Conservation (phyloP, 2,888 invertebrate species). For the Therioaphis trifolii region DNA sequence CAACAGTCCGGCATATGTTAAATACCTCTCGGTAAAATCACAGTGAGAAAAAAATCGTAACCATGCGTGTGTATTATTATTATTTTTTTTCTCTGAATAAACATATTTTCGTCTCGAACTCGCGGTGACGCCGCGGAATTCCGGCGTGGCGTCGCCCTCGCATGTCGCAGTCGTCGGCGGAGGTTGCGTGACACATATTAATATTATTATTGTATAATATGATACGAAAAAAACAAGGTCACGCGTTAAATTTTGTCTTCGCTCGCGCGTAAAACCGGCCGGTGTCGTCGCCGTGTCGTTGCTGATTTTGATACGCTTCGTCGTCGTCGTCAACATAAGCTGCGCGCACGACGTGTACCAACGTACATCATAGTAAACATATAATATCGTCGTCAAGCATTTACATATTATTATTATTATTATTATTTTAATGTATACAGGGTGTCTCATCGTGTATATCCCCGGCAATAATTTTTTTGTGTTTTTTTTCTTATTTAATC, state of each 20-base stretch:
- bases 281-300: background rate
- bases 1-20: too few relatives aligned
- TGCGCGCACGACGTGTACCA: background rate
- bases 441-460: too few relatives aligned
- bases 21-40: too few relatives aligned
- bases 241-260: background rate
- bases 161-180: background rate
- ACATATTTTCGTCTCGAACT: background rate
- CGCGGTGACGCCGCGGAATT: constrained; percentile 40
- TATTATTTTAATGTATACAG: too few relatives aligned
- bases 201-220: constrained; percentile 39
- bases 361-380: background rate
- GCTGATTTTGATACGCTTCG: too few relatives aligned
- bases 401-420: too few relatives aligned
- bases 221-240: constrained; percentile 23
- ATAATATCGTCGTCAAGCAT: background rate
- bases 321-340: background rate
- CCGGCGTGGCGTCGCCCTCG: constrained; percentile 45
- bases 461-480: too few relatives aligned
- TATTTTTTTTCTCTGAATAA: too few relatives aligned
- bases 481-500: too few relatives aligned
- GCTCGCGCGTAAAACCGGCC: constrained; percentile 31
- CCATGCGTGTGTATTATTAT: too few relatives aligned
- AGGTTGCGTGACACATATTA: constrained; percentile 33
- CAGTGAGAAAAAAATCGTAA: too few relatives aligned